Percentiles rank a stretch among this genome's conserved stretches.
phyloP scores from a whole-genome alignment of 2,888 invertebrate genomes.

The Aphodius granarius region DNA sequence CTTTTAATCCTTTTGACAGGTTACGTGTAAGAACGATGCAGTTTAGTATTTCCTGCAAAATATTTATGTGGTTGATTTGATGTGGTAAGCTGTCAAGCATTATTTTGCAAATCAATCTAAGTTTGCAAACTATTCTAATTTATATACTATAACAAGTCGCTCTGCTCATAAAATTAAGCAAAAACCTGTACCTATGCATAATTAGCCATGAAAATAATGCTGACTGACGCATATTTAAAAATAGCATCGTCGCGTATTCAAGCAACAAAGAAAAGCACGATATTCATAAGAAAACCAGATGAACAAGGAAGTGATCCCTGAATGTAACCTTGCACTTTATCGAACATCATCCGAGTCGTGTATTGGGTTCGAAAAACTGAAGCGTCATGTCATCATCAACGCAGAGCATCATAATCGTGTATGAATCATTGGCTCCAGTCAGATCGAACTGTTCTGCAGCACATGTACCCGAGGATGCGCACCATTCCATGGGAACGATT shows the following conservation, averaged over 20 bases:
- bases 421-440: not conserved
- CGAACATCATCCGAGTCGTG: not conserved
- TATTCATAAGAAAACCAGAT: not conserved
- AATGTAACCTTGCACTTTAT: not conserved
- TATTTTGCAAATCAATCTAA: too few species aligned
- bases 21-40: too few species aligned
- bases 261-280: not conserved
- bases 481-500: not conserved
- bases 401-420: not conserved
- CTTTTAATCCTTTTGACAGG: too few species aligned
- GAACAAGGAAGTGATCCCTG: not conserved
- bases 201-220: too few species aligned
- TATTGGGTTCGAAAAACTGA: not conserved
- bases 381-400: not conserved
- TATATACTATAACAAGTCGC: too few species aligned
- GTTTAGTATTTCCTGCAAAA: too few species aligned
- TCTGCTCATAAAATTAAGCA: too few species aligned
- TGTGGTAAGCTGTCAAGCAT: too few species aligned
- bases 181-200: too few species aligned
- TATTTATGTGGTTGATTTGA: too few species aligned
- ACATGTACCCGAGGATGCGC: not conserved
- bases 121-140: too few species aligned
- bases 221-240: not conserved
- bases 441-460: not conserved
- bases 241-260: not conserved